Conservation (phyloP, 2,888 invertebrate genomes). For the Nezara viridula region DNA sequence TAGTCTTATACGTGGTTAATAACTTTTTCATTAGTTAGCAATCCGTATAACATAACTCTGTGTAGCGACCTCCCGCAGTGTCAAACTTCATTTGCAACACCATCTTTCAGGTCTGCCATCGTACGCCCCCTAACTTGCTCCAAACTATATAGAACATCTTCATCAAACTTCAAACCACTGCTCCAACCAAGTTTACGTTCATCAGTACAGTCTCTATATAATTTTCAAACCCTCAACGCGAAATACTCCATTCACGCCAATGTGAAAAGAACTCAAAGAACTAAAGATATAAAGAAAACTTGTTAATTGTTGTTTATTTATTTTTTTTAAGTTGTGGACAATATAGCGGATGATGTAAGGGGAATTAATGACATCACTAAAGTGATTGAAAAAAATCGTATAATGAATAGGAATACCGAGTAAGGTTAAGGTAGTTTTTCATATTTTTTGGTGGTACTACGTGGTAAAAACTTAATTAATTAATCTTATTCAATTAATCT, state of each 20-base stretch:
- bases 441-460: too few relatives aligned
- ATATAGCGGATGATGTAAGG: too few relatives aligned
- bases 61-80: not conserved
- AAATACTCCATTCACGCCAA: not conserved
- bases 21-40: not conserved
- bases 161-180: slow-evolving; percentile 26
- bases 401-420: too few relatives aligned
- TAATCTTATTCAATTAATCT: too few relatives aligned
- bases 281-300: too few relatives aligned
- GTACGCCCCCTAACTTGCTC: not conserved
- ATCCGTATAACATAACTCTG: not conserved
- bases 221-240: not conserved
- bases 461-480: too few relatives aligned
- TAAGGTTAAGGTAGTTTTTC: too few relatives aligned
- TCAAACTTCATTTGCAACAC: slow-evolving; percentile 8
- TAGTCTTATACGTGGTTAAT: too few relatives aligned
- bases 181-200: not conserved
- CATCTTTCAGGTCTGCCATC: not conserved
- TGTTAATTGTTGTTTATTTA: too few relatives aligned
- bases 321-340: not conserved
- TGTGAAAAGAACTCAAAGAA: not conserved
- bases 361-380: too few relatives aligned
- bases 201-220: not conserved
- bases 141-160: slow-evolving; percentile 12
- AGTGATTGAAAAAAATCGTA: too few relatives aligned